These are phyloP conservation scores for Halichoeres trimaculatus DNA, from an alignment of 2,113 vertebrate species.

Conservation along the genomic window DNA sequence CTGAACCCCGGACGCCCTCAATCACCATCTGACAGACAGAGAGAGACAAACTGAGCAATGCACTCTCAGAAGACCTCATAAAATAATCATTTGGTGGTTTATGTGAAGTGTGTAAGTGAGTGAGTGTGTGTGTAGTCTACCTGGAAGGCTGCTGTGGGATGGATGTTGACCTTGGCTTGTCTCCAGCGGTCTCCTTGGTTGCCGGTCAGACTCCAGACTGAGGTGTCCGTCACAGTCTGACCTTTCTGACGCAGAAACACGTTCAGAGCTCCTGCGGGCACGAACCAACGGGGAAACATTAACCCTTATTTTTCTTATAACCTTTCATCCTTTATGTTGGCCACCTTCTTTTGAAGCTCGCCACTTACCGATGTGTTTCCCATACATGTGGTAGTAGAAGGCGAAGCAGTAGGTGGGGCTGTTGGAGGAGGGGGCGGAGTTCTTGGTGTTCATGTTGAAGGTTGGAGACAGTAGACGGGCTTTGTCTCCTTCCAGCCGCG, in stretches of 20 bases:
- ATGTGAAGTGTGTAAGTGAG: background rate
- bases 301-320: too few relatives aligned
- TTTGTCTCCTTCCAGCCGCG: constrained; percentile 89
- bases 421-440: constrained; percentile 83
- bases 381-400: constrained; percentile 99
- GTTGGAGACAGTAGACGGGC: constrained; percentile 90
- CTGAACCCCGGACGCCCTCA: constrained; percentile 92
- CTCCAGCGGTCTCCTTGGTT: constrained; percentile 94
- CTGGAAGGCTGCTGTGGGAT: constrained; percentile 93
- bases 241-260: constrained; percentile 91
- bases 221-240: constrained; percentile 84
- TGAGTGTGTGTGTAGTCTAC: constrained; percentile 67
- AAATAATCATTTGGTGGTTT: too few relatives aligned
- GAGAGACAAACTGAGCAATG: background rate
- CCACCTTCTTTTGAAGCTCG: too few relatives aligned
- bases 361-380: constrained; percentile 93
- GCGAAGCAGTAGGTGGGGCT: constrained; percentile 91
- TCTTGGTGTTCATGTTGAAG: constrained; percentile 91
- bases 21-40: constrained; percentile 86
- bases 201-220: constrained; percentile 91
- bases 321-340: too few relatives aligned
- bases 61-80: too few relatives aligned
- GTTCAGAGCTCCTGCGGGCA: constrained; percentile 83
- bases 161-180: constrained; percentile 91
- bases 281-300: background rate